Evolutionary conservation across 2,888 invertebrate species (phyloP), one percentile per base, ranked within the genome.

Genomic region (Eudasyphora cyanicolor): DNA sequence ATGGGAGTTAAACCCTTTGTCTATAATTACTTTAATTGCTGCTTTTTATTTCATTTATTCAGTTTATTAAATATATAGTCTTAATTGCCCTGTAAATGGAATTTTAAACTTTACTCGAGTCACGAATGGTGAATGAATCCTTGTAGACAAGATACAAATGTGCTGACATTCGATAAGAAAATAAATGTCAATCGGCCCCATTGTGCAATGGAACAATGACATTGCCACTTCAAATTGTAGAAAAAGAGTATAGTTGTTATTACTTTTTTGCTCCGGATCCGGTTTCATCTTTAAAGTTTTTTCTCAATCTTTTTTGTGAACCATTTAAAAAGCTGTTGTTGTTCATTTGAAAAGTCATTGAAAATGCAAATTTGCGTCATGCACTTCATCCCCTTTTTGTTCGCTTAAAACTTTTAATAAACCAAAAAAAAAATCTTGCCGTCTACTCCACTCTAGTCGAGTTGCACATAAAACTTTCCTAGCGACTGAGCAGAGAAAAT

Each of bases 291-390:
- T 83, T 67, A 7, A 24, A n/a, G 67, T 54, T 60, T 10, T 38
- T 29, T 71, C 21, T 62, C 35, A 60, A 51, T 49, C 5, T 29
- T 51, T 24, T 64, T 32, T 45, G 45, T 12, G n/a, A n/a, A 57
- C 69, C 62, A 71, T 76, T 79, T 73, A 76, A 76, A 76, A 76
- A 71, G 27, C 74, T 27, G 60, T 80, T 80, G 77, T 77, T 80
- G 83, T 76, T 80, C 77, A 80, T 80, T 83, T 79, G 74, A 45
- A 60, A 80, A 76, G 69, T 83, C 77, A 62, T 83, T 77, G 70
- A 80, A 82, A 83, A 80, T 83, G 79, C 79, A 83, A 83, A 83
- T 83, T 79, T 79, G 69, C 51, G n/a, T n/a, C 64, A 62, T 82
- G 73, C 77, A 82, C 57, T 76, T 38, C 79, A 54, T 76, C 67